These are phyloP conservation scores for Odontamblyopus lacepedii DNA, from an alignment of 2,797 vertebrate species.

Conservation along the genomic window DNA sequence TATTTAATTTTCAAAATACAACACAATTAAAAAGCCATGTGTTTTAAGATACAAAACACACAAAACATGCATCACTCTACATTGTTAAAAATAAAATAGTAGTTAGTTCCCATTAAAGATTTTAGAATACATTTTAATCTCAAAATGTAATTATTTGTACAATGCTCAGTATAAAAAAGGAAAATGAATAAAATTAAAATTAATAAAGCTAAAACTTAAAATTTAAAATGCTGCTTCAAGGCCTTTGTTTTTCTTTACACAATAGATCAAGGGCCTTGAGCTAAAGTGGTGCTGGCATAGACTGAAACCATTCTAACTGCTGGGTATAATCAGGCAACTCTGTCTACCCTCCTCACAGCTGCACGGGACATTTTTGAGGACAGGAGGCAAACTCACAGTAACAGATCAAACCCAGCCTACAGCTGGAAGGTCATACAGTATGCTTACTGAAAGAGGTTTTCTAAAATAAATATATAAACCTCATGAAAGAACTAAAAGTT, in stretches of 20 bases:
- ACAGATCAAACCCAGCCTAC: constrained; percentile 53
- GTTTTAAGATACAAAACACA: too few relatives aligned
- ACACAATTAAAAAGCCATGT: too few relatives aligned
- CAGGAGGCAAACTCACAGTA: constrained; percentile 62
- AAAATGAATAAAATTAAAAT: too few relatives aligned
- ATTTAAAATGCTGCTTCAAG: neutral
- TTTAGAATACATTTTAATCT: neutral
- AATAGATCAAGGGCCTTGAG: constrained; percentile 75
- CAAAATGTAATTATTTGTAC: neutral
- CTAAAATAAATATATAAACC: constrained; percentile 4
- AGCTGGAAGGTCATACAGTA: constrained; percentile 56
- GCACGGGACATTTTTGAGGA: constrained; percentile 61
- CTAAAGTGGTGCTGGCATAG: constrained; percentile 83
- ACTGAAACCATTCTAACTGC: constrained; percentile 77
- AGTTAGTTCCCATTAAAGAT: neutral
- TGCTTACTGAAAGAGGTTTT: constrained; percentile 22
- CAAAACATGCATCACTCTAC: neutral
- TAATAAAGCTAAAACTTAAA: neutral
- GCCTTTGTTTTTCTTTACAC: constrained; percentile 70
- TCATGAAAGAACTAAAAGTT: constrained; percentile 12
- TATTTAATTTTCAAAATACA: neutral
- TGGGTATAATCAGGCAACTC: constrained; percentile 82
- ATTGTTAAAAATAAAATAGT: neutral
- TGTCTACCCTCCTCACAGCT: constrained; percentile 72
- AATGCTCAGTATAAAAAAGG: too few relatives aligned